Conservation (phyloP, 1,140 invertebrate genomes). For the Bombus affinis region DNA sequence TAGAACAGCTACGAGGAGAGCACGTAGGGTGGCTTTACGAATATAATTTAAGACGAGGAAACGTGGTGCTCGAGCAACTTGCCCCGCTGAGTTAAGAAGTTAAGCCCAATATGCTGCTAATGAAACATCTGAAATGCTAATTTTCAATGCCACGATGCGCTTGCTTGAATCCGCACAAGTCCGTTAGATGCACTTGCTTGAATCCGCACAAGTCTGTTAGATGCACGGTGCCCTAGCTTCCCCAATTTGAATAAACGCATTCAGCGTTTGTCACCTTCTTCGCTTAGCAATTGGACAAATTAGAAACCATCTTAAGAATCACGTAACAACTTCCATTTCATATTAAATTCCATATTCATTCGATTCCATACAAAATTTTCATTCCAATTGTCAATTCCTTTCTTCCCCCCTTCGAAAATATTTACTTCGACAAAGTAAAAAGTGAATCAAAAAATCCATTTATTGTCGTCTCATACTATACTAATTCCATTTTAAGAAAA, state of each 20-base stretch:
- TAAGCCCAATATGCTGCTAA: constrained; percentile 40
- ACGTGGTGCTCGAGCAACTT: neutral
- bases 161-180: neutral
- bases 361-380: neutral
- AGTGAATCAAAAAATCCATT: no score
- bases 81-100: constrained; percentile 20
- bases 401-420: neutral
- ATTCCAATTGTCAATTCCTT: neutral
- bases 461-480: no score
- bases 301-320: neutral
- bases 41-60: neutral
- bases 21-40: neutral
- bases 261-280: neutral
- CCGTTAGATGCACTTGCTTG: neutral
- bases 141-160: constrained; percentile 22
- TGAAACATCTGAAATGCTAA: constrained; percentile 52
- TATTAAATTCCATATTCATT: neutral
- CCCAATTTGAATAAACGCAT: constrained; percentile 20
- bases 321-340: neutral
- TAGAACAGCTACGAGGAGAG: neutral
- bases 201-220: neutral
- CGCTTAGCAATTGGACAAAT: neutral
- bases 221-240: neutral
- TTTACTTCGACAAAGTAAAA: no score
- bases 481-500: no score